Base-by-base conservation (phyloP, 2,888 invertebrate genomes). In the Philereme transversata region DNA sequence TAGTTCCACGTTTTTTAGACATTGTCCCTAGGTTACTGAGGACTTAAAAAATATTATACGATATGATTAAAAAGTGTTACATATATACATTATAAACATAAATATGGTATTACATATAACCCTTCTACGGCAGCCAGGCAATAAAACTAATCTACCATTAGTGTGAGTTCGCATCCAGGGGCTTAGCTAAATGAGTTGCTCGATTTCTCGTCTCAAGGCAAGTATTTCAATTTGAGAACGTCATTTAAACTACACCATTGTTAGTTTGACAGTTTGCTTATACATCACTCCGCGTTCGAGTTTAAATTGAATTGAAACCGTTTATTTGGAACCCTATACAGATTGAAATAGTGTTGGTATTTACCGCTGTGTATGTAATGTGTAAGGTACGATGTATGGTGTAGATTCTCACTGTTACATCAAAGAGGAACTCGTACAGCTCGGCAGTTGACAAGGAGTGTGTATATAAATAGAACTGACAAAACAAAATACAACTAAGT, bases 171-270 rank as follows among this genome's bases (percentile, higher is more conserved):
- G 69, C 72, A 74, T 74, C 72, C 71, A 64, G 72, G 64, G 64
- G 68, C 67, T 67, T 71, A 71, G 72, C 73, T 68, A 74, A 80
- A 72, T 78, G 76, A 78, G 74, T 74, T 70, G 73, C 71, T 78
- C 77, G 69, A 77, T 77, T 73, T 70, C 63, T 63, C 71, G 73
- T 64, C 71, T 65, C 70, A 67, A 60, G 66, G 68, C 75, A 76
- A 81, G 77, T 77, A 80, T 82, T 84, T 82, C 83, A 81, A 84
- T 83, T 85, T 81, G 75, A 77, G 73, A 75, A 77, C 78, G 80
- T 80, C 81, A 83, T 81, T 83, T 82, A 76, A 81, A 79, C 81
- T 80, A 81, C 71, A 75, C 70, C 69, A 70, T 76, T 79, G 80
- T 77, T 79, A 79, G 77, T 82, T 81, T 82, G 83, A 81, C 78